Base-by-base conservation (phyloP, 2,888 invertebrate genomes). In the Hirtodrosophila cameraria region DNA sequence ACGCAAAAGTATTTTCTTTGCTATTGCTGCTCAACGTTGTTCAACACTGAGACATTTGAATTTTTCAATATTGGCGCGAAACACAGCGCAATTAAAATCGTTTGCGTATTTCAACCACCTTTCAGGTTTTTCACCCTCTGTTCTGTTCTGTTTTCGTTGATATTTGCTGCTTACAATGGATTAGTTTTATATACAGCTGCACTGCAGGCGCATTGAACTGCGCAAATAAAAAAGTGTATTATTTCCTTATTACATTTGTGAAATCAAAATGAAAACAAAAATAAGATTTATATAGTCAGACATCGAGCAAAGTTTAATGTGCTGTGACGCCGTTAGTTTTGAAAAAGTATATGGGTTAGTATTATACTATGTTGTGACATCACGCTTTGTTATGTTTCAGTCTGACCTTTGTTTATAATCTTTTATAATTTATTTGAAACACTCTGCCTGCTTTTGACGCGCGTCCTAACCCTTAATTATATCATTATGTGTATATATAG, bases 21-120 rank as follows among this genome's bases (percentile, higher is more conserved):
- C n/a, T n/a, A n/a, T n/a, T n/a, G n/a, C n/a, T n/a, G n/a, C n/a
- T 23, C 5, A 2, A 3, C 3, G 15, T 6, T 64, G 1, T 18
- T 15, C 66, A 60, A 20, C 42, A 35, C 63, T 48, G 1, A 11
- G 12, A 1, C 15, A 43, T 72, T 80, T 42, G 9, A 74, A 68
- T 7, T 35, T 42, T 49, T 43, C 25, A 54, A 55, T 43, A 52
- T 64, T 70, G 46, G 84, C 73, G 81, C 68, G 36, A 20, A 11
- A 9, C 8, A 28, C n/a, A 18, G 15, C 28, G 16, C 12, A 48
- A 53, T 31, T 11, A 28, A 49, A 9, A 12, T 25, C 8, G 18
- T 50, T 35, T 48, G 33, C 49, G 36, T 52, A 43, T 60, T 75
- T 75, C 86, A 75, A 79, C 75, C 82, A 64, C 70, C 66, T 55